Evolutionary conservation across 2,797 vertebrate genomes (phyloP).

Genomic region (Euthynnus affinis): DNA sequence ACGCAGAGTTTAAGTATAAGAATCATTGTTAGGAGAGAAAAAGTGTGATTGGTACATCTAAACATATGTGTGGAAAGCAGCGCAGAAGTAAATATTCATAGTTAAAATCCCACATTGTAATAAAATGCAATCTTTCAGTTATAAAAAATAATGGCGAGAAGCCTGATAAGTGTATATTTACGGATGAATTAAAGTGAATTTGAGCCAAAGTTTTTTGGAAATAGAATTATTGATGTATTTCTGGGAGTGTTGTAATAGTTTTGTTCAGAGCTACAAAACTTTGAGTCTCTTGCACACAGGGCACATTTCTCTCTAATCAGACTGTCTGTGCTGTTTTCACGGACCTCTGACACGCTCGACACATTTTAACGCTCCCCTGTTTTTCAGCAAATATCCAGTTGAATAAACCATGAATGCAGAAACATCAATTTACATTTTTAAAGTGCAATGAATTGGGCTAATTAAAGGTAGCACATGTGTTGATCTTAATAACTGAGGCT

Average conservation of each 20-base stretch:
- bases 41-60: neutral
- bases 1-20: neutral
- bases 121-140: constrained; percentile 37
- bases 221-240: neutral
- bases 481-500: neutral
- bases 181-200: no score
- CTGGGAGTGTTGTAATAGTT: neutral
- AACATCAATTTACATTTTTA: neutral
- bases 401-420: neutral
- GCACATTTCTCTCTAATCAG: neutral
- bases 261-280: neutral
- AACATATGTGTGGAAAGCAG: neutral
- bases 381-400: neutral
- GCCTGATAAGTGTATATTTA: no score
- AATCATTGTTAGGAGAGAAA: neutral
- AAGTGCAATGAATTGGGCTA: neutral
- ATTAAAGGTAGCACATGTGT: neutral
- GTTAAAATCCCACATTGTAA: constrained; percentile 11
- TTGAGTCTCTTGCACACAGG: no score
- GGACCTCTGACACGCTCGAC: constrained; percentile 3
- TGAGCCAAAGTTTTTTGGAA: neutral
- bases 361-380: neutral
- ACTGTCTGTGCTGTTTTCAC: neutral
- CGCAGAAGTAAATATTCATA: constrained; percentile 15
- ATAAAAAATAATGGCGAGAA: constrained; percentile 33